These are phyloP conservation scores for Malurus alboscapulatus DNA, from an alignment of 2,113 vertebrate genomes.

Conservation along the genomic window DNA sequence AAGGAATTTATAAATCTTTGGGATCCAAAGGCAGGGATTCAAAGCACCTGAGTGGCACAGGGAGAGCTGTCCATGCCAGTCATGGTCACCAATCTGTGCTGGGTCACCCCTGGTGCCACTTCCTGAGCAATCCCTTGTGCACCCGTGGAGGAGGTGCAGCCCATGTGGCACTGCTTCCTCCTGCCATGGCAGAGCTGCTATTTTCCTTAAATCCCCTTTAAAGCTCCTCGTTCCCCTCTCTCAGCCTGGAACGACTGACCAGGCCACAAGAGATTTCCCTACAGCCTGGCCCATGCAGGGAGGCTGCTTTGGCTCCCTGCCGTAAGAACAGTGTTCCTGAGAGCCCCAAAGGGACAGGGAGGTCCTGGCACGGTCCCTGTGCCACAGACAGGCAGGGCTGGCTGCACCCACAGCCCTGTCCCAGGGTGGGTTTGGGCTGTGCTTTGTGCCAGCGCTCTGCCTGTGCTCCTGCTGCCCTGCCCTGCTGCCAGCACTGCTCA, in stretches of 20 bases:
- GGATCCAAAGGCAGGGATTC: not conserved
- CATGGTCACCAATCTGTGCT: rapidly evolving
- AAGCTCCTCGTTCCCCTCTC: not conserved
- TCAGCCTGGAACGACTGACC: not conserved
- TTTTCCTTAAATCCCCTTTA: not conserved
- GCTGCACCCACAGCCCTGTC: not conserved
- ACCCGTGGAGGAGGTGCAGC: not conserved
- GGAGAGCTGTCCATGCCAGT: rapidly evolving
- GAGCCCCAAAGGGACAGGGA: not conserved
- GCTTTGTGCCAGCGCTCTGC: not conserved
- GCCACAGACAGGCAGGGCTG: not conserved
- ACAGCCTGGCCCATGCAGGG: rapidly evolving
- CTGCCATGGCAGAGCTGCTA: not conserved
- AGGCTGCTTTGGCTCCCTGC: not conserved
- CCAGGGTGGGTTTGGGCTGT: rapidly evolving
- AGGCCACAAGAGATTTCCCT: not conserved
- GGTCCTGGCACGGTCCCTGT: too few species aligned
- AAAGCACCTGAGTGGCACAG: not conserved
- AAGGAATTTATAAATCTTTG: not conserved
- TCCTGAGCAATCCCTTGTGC: rapidly evolving
- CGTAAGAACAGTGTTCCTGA: rapidly evolving
- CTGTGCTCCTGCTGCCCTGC: not conserved
- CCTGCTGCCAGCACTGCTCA: not conserved
- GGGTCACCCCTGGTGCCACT: not conserved
- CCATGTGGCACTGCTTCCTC: rapidly evolving